Evolutionary conservation across 1,140 invertebrate genomes (phyloP), one percentile per base, ranked within the genome.

Genomic region (Drosophila parabipectinata): DNA sequence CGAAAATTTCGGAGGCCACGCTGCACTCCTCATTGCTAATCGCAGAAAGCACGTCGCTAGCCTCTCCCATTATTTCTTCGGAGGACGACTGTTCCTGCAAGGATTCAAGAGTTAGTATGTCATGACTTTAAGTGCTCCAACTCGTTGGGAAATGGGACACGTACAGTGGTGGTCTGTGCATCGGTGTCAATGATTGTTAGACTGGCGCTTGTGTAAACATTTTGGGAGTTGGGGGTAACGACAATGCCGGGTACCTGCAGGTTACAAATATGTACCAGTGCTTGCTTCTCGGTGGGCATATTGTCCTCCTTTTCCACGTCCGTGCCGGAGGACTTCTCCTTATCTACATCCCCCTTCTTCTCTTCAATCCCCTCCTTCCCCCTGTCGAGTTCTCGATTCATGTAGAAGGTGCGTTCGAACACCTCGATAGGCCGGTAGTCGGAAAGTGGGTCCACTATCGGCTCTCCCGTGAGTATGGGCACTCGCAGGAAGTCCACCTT

Each of bases 1-100:
- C 94, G 24, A 94, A 93, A 24, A 95, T 94, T 79, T 95, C 94
- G 1, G 94, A 95, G 53, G 93, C 93, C 77, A 95, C 93, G 83
- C 94, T 95, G 87, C 93, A 94, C 90, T 95, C 95, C 84, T 95
- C 95, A 73, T 95, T 95, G 90, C 94, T 95, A 62, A 95, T 95
- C 71, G 94, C 94, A 59, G 94, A 95, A 30, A 95, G 92, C 3
- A 95, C 94, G 78, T 94, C 94, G 54, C 91, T 92, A 0, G 90
- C 82, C 39, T 92, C 91, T 4, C 80, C 80, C 0, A 53, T 72
- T 32, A 81, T 18, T 10, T 92, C 91, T 4, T 91, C 89, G 2
- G 82, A 88, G 0, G 91, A 91, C 12, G 91, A 92, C 44, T 83
- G 88, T 26, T 92, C 91, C 90, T 92, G 53, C 0, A 50, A 57